Conservation (phyloP, 2,797 vertebrate genomes). For the Squalus acanthias region DNA sequence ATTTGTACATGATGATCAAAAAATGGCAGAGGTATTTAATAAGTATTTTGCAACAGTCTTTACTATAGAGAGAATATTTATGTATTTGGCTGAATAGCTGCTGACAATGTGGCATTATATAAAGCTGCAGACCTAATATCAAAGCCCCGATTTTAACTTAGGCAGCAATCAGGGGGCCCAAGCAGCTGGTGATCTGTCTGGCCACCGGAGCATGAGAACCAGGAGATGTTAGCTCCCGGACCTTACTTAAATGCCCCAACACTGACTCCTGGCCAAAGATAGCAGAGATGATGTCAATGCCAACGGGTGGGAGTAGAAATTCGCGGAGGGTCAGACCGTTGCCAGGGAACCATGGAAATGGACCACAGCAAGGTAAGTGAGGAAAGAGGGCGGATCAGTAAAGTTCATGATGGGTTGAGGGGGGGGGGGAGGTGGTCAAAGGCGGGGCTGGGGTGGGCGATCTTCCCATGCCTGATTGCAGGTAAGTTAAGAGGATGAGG, state of each 20-base stretch:
- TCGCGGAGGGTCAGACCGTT: no score
- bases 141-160: not conserved
- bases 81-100: not conserved
- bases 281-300: not conserved
- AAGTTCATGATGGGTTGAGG: no score
- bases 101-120: not conserved
- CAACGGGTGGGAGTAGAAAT: not conserved
- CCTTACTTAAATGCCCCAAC: not conserved
- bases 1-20: conserved; percentile 19
- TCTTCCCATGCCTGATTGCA: no score
- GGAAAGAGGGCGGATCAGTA: no score
- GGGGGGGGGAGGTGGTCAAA: no score
- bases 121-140: not conserved
- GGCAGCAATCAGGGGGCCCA: not conserved
- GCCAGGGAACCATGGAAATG: not conserved
- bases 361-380: not conserved
- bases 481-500: no score
- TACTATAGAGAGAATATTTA: not conserved
- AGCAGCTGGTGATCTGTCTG: not conserved
- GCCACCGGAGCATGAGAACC: not conserved
- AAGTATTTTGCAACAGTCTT: conserved; percentile 5
- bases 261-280: not conserved
- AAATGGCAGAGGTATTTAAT: conserved; percentile 7
- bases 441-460: no score
- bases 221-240: not conserved